Base-by-base conservation (phyloP, 1,140 invertebrate species). In the Paramacrobiotus metropolitanus region DNA sequence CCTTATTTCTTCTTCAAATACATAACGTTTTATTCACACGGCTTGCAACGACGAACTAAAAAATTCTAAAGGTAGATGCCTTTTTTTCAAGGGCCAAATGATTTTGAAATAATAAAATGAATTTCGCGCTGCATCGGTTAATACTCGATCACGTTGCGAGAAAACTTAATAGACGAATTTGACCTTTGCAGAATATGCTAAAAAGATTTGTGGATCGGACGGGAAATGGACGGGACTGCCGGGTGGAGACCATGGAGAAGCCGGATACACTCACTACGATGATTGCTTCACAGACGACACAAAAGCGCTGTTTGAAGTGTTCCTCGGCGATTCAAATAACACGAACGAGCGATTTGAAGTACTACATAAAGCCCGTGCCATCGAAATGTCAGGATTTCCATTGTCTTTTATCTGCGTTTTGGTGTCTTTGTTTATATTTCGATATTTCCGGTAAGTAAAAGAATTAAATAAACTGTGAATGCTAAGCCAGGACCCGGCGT, bases 301-400 rank as follows among this genome's bases (percentile, higher is more conserved):
- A 28, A 15, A 24, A 24, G 48, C 9, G 15, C 15, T 55, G 24
- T 9, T 55, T 15, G 48, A 55, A 9, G 24, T 24, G 24, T 55
- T 55, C 28, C 9, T 55, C 48, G 34, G 34, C 9, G 24, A 55
- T 28, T 55, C 48, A 15, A 55, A 55, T 28, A 24, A 55, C 48
- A 55, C 48, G 4, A 28, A 15, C 4, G 48, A 55, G 24, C 48
- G 48, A 15, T 20, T 55, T 4, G 24, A 15, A 9, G 48, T 55
- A 9, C 4, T 55, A 24, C 9, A 20, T 28, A 55, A 55, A 9
- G 15, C 48, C 15, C 15, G 48, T 15, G 48, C 48, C 15, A 55
- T 55, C 24, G 48, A 55, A 55, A 55, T 55, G 48, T 9, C 48
- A 55, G 48, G 48, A 15, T 55, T 15, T 55, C 48, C 48, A 28